A percentile compares a stretch with the other conserved stretches of the same genome.
Conservation (phyloP, 2,113 vertebrate species). For the Tetraodon nigroviridis region DNA sequence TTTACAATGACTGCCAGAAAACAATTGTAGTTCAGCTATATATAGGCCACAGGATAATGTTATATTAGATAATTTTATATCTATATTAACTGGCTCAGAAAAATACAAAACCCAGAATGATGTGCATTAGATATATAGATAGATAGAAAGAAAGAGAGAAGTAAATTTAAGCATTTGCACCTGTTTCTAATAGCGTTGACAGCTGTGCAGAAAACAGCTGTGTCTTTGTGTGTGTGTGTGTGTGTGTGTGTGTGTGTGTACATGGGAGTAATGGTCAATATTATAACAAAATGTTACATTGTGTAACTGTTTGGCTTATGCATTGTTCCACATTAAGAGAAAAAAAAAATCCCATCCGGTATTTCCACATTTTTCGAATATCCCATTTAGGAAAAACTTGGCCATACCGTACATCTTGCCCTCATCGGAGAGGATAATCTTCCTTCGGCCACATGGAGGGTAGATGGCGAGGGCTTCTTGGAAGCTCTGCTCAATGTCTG, state of each 20-base stretch:
- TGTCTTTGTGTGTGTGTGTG: slow-evolving; percentile 11
- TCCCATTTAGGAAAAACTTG: slow-evolving; percentile 18
- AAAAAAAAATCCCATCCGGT: too few species aligned
- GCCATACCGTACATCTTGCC: slow-evolving; percentile 94
- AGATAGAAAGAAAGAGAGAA: background rate
- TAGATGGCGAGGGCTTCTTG: slow-evolving; percentile 85
- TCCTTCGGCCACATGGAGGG: slow-evolving; percentile 82
- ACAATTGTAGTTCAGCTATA: too few species aligned
- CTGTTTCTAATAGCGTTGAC: slow-evolving; percentile 40
- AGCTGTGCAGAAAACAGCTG: slow-evolving; percentile 56
- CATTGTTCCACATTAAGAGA: background rate
- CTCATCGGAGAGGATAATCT: slow-evolving; percentile 87
- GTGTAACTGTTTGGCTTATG: background rate
- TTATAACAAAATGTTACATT: background rate
- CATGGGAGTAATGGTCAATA: background rate
- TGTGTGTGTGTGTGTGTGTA: slow-evolving; percentile 1
- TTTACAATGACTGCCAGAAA: too few species aligned
- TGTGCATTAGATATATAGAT: too few species aligned
- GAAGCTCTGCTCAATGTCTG: slow-evolving; percentile 98
- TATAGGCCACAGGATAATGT: too few species aligned
- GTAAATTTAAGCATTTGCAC: slow-evolving; percentile 1
- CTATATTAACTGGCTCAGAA: too few species aligned
- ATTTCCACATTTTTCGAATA: background rate
- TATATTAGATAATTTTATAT: too few species aligned
- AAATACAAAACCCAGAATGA: too few species aligned